These are phyloP conservation scores for Prenolepis imparis DNA, from an alignment of 2,888 invertebrate species.

Conservation along the genomic window DNA sequence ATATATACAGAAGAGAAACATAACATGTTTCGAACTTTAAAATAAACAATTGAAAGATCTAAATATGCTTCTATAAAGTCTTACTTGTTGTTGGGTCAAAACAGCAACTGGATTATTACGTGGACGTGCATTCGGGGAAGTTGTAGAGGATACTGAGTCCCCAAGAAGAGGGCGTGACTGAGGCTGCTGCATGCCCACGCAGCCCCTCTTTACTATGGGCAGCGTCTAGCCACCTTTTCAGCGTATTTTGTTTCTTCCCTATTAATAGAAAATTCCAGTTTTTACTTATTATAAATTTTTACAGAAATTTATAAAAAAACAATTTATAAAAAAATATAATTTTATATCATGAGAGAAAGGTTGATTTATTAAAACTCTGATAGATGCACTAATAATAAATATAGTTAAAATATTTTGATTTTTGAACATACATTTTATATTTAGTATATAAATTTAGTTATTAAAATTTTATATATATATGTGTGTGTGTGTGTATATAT, in stretches of 20 bases:
- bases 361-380: constrained; percentile 1
- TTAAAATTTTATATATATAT: background rate
- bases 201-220: constrained; percentile 86
- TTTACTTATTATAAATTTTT: background rate
- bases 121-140: constrained; percentile 85
- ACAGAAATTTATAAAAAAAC: constrained; percentile 38
- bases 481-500: background rate
- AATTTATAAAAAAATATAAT: background rate
- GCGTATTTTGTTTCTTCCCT: constrained; percentile 70
- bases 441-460: background rate
- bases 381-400: background rate
- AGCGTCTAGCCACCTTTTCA: constrained; percentile 85
- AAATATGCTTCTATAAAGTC: background rate
- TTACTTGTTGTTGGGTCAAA: constrained; percentile 85
- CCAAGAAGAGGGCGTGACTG: constrained; percentile 86
- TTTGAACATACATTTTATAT: background rate
- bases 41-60: background rate
- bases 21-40: no score
- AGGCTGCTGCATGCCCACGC: constrained; percentile 87
- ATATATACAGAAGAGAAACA: background rate
- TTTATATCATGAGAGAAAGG: background rate
- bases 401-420: background rate
- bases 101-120: constrained; percentile 85
- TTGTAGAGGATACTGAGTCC: constrained; percentile 86
- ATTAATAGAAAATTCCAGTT: constrained; percentile 1